Percentiles rank a stretch among this genome's conserved stretches.
Evolutionary conservation across 1,140 invertebrate genomes (phyloP).

Genomic region (Aleiodes sp.): DNA sequence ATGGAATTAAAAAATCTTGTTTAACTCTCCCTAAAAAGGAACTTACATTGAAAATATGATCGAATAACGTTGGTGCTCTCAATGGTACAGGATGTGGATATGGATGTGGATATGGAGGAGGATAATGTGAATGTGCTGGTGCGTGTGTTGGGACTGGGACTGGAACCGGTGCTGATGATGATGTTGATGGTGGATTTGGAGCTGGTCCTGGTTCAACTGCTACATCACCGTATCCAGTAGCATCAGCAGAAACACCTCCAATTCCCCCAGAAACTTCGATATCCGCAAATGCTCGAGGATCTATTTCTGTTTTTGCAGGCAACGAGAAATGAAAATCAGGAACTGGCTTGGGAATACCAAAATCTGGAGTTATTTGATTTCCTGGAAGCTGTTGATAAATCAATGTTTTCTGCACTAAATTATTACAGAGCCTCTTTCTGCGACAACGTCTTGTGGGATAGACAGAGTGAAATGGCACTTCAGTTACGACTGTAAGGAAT

Average conservation of each 20-base stretch:
- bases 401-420: not conserved
- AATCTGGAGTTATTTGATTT: slow-evolving; percentile 6
- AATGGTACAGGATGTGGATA: too few relatives aligned
- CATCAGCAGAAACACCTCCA: not conserved
- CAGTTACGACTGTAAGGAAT: not conserved
- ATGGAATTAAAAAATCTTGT: not conserved
- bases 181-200: not conserved
- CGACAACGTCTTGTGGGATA: slow-evolving; percentile 16
- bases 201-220: not conserved
- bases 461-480: not conserved
- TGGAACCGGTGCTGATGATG: not conserved
- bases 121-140: too few relatives aligned
- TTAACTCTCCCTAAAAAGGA: not conserved
- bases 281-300: not conserved
- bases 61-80: slow-evolving; percentile 48
- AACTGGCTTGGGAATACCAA: not conserved
- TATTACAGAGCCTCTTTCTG: slow-evolving; percentile 11
- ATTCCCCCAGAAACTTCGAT: not conserved
- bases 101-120: not conserved
- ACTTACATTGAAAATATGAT: slow-evolving; percentile 60
- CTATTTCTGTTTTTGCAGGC: not conserved
- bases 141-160: too few relatives aligned
- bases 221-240: not conserved
- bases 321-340: not conserved
- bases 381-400: slow-evolving; percentile 13